phyloP scores from a whole-genome alignment of 2,888 invertebrate genomes.

The Lomographa bimaculata region DNA sequence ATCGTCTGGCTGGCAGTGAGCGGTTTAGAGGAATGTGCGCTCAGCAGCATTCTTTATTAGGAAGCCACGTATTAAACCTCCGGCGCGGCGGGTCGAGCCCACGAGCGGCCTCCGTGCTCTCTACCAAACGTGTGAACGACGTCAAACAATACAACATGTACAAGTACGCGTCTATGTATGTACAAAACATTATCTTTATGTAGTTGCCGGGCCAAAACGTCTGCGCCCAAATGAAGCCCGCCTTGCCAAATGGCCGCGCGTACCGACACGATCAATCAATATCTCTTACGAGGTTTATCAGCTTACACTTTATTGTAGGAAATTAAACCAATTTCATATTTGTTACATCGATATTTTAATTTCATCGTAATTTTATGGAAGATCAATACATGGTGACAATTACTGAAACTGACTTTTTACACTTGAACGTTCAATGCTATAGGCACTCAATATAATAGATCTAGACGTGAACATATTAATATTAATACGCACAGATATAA shows the following conservation, averaged over 20 bases:
- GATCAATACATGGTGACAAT: constrained; percentile 84
- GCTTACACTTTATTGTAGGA: constrained; percentile 19
- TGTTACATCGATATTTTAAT: constrained; percentile 84
- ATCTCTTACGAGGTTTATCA: constrained; percentile 1
- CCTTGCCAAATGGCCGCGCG: constrained; percentile 41
- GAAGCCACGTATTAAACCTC: constrained; percentile 72
- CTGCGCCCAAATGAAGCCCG: constrained; percentile 30
- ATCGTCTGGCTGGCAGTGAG: constrained; percentile 29
- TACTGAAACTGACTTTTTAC: constrained; percentile 82
- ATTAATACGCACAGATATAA: constrained; percentile 76
- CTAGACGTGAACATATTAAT: constrained; percentile 81
- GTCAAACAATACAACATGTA: constrained; percentile 41
- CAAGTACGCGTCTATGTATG: constrained; percentile 24
- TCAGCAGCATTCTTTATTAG: constrained; percentile 67
- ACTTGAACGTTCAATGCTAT: constrained; percentile 81
- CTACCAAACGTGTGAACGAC: constrained; percentile 51
- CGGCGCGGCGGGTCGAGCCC: constrained; percentile 41
- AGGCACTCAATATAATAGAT: constrained; percentile 83
- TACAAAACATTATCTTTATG: constrained; percentile 35
- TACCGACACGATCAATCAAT: constrained; percentile 15
- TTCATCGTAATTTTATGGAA: constrained; percentile 84
- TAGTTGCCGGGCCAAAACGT: constrained; percentile 36
- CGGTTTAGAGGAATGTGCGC: constrained; percentile 43
- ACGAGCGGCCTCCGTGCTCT: constrained; percentile 55
- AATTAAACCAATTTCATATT: constrained; percentile 69